Evolutionary conservation across 2,113 vertebrate species (phyloP), one percentile per base, ranked within the genome.

Genomic region (Phrynosoma platyrhinos): DNA sequence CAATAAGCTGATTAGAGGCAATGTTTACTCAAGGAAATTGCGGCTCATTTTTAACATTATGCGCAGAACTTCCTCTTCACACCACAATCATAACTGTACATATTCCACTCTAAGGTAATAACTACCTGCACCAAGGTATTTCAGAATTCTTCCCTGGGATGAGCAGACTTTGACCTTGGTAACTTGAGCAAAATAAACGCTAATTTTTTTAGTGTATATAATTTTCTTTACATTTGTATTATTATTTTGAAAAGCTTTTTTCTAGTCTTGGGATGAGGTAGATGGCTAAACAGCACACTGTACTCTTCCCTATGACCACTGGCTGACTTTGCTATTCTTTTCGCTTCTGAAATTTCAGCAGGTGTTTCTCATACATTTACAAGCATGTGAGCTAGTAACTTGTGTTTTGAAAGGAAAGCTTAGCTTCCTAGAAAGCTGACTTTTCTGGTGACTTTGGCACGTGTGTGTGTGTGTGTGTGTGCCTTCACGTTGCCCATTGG

Each of bases 271-370:
- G 52, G 52, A 16, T 23, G 30, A 20, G 47, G 4, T 40, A n/a
- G 68, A 82, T 25, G 42, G 64, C 23, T 53, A 20, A 32, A 52
- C 21, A 52, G 16, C 66, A 27, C 12, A 82, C 66, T 82, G 79
- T 64, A 25, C 16, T 3, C 42, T 5, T 30, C 52, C 40, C 2
- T 18, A 7, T 42, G 3, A 9, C 40, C 13, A 4, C 8, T 30
- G 36, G 36, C 36, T 36, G 36, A 36, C 36, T 36, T 36, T 36
- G 36, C 36, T 36, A 36, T 36, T 36, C 36, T 16, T 47, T 27
- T 83, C 36, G 14, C 16, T 69, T 83, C 30, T 55, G 82, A 83
- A 25, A 9, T 83, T 83, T 83, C 82, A 83, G 47, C 42, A 72
- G 47, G 52, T 4, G 36, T 83, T 72, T 9, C 9, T 30, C 47